Conservation (phyloP, 1,140 invertebrate species). For the Drosophila arizonae region DNA sequence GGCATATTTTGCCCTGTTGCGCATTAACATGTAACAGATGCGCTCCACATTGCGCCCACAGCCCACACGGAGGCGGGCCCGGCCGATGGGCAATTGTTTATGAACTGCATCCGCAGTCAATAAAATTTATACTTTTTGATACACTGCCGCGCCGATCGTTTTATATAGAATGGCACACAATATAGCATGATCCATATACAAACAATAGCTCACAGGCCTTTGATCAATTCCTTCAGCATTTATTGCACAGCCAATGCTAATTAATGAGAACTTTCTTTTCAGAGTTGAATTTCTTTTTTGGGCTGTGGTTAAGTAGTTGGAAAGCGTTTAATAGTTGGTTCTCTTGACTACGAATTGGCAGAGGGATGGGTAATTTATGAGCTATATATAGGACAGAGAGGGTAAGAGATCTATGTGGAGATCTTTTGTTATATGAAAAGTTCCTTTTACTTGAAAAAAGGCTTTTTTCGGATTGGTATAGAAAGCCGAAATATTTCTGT, state of each 20-base stretch:
- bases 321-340: neutral
- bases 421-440: too few species aligned
- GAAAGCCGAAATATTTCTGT: too few species aligned
- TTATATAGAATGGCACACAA: conserved; percentile 19
- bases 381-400: too few species aligned
- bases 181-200: conserved; percentile 27
- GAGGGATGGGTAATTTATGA: too few species aligned
- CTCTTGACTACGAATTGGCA: too few species aligned
- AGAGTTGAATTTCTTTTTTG: neutral
- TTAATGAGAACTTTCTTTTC: conserved; percentile 7
- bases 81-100: conserved; percentile 62
- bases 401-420: too few species aligned
- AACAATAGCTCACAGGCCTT: conserved; percentile 41
- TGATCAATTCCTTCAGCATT: conserved; percentile 52
- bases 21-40: conserved; percentile 78
- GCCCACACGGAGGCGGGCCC: neutral
- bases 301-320: neutral
- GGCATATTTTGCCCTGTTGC: conserved; percentile 58
- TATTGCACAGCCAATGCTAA: neutral
- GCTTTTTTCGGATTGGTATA: too few species aligned
- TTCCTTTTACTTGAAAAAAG: too few species aligned
- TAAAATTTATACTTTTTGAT: conserved; percentile 80
- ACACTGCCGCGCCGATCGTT: conserved; percentile 44
- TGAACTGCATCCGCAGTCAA: conserved; percentile 80
- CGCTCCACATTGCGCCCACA: conserved; percentile 73